Evolutionary conservation across 2,888 invertebrate species (phyloP), one percentile per base, ranked within the genome.

Genomic region (Hetaerina titia): DNA sequence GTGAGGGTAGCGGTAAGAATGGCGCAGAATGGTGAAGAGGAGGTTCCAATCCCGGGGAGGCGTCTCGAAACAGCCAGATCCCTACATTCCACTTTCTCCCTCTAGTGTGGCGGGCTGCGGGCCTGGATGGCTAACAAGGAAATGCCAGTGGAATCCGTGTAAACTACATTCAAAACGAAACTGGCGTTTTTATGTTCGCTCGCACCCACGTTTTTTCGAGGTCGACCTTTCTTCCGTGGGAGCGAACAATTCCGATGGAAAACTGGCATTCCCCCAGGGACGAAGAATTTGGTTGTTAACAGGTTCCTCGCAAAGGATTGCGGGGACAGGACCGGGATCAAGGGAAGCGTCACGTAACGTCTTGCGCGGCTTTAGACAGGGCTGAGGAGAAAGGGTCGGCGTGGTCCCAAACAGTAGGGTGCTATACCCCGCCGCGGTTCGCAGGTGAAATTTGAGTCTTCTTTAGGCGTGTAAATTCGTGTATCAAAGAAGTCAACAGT

Each of bases 141-240:
- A 19, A 11, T 45, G 22, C 7, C 8, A 57, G 31, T 6, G n/a
- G 89, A 89, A 58, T 22, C 58, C 11, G 58, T n/a, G 89, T 58
- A 58, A 89, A 58, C 89, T 89, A 58, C 89, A 89, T 58, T 89
- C 58, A 45, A 89, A 89, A 58, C 58, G 58, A 58, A 89, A n/a
- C 22, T 22, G 89, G 58, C 58, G 13, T 89, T 89, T 89, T 89
- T 89, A 58, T 58, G 58, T 2, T 7, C 45, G 11, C 45, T 88
- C 88, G 0, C 17, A 19, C 88, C 45, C 45, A 19, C 15, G 4
- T 17, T 45, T 45, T 88, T 56, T 17, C 87, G 13, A 17, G 17
- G 25, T 45, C 31, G 5, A 17, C 19, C 7, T 11, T 31, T 45
- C 56, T 45, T 56, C 56, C 88, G 88, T 19, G n/a, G 22, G 45